phyloP scores from a whole-genome alignment of 2,888 invertebrate species.

The Platypus cylindrus region DNA sequence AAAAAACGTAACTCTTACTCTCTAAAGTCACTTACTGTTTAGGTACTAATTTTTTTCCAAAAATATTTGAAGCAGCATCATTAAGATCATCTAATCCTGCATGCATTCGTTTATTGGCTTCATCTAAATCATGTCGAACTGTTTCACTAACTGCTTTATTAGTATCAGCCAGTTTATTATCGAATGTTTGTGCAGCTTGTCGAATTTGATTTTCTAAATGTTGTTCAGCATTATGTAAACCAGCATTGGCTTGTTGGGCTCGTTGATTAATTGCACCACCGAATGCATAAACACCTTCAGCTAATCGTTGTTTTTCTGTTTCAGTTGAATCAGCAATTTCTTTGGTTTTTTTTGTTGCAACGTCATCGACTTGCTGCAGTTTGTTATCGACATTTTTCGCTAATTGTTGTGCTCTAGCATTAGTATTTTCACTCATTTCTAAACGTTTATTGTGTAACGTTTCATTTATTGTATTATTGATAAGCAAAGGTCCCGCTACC shows the following conservation, averaged over 20 bases:
- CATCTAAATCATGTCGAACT: slow-evolving; percentile 15
- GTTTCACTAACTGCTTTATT: slow-evolving; percentile 15
- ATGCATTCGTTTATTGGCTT: slow-evolving; percentile 20
- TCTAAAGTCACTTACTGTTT: slow-evolving; percentile 10
- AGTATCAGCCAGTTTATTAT: slow-evolving; percentile 16
- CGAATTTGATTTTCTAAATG: slow-evolving; percentile 17
- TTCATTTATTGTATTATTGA: no score
- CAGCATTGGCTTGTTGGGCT: slow-evolving; percentile 17
- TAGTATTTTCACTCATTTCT: no score
- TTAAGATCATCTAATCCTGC: slow-evolving; percentile 21
- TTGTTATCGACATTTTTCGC: slow-evolving; percentile 12
- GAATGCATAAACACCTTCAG: slow-evolving; percentile 11
- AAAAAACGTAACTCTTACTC: background rate
- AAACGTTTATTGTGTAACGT: no score
- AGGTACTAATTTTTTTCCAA: slow-evolving; percentile 19
- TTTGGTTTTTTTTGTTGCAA: slow-evolving; percentile 38
- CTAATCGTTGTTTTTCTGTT: slow-evolving; percentile 10
- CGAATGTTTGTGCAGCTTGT: slow-evolving; percentile 15
- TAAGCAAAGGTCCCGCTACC: no score
- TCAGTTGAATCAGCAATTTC: slow-evolving; percentile 10
- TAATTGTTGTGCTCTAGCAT: slow-evolving; percentile 6
- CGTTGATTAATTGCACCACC: slow-evolving; percentile 14
- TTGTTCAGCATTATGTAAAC: slow-evolving; percentile 20
- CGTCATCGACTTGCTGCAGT: slow-evolving; percentile 9
- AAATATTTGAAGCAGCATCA: slow-evolving; percentile 18